A percentile compares a stretch with the other conserved stretches of the same genome.
phyloP scores from a whole-genome alignment of 2,797 vertebrate genomes.

The Nasua narica region DNA sequence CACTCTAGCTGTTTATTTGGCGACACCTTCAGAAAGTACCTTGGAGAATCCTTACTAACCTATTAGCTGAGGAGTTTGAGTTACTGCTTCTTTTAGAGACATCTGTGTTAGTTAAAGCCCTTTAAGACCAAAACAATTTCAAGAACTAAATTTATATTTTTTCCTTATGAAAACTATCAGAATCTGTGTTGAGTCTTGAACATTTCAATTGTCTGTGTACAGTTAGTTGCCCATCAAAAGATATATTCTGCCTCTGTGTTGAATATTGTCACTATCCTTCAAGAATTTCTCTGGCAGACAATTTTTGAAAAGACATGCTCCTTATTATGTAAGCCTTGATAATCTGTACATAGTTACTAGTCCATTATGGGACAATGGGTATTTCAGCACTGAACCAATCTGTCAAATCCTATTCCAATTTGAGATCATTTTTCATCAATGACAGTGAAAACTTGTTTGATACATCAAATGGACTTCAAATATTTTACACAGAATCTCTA shows the following conservation, averaged over 20 bases:
- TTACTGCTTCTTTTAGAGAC: neutral
- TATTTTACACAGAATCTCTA: neutral
- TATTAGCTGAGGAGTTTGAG: neutral
- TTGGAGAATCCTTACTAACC: neutral
- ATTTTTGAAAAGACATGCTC: neutral
- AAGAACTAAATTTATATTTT: neutral
- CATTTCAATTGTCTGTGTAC: neutral
- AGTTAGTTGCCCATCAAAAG: neutral
- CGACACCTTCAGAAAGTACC: neutral
- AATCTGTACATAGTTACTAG: slow-evolving; percentile 7
- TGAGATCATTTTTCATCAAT: slow-evolving; percentile 52
- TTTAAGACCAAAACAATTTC: neutral
- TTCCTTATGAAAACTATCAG: neutral
- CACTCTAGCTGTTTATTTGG: neutral
- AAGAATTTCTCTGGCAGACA: neutral
- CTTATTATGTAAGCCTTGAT: neutral
- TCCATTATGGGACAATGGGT: neutral
- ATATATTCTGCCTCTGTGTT: neutral
- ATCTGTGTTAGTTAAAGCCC: neutral
- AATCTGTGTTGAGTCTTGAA: neutral
- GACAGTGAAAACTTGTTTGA: neutral
- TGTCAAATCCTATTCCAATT: slow-evolving; percentile 28
- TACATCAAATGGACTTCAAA: slow-evolving; percentile 30
- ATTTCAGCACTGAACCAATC: neutral
- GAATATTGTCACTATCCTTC: neutral